A percentile compares a stretch with the other conserved stretches of the same genome.
phyloP scores from a whole-genome alignment of 2,888 invertebrate species.

The Dione vanillae region DNA sequence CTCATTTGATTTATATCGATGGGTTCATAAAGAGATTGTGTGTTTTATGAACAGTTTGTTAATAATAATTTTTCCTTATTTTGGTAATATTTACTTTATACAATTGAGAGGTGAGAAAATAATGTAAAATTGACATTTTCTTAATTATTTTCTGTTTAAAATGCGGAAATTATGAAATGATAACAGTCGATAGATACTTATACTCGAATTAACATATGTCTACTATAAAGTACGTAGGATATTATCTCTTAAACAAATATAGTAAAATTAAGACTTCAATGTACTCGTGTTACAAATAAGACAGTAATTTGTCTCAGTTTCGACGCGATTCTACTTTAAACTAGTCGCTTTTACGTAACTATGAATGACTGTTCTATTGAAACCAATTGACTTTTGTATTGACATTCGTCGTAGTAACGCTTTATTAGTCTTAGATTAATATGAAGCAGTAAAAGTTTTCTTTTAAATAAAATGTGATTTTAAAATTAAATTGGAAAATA shows the following conservation, averaged over 20 bases:
- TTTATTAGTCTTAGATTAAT: neutral
- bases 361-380: neutral
- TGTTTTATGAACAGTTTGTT: too few species aligned
- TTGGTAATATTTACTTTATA: too few species aligned
- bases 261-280: constrained; percentile 10
- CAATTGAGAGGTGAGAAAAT: too few species aligned
- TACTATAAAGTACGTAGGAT: neutral
- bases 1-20: too few species aligned
- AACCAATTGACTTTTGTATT: constrained; percentile 4
- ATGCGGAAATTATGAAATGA: neutral
- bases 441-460: neutral
- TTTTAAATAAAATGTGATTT: neutral
- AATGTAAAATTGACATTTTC: too few species aligned
- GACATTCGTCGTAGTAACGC: constrained; percentile 1
- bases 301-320: constrained; percentile 28
- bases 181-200: neutral
- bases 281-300: constrained; percentile 12
- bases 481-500: neutral
- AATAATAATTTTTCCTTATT: too few species aligned
- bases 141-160: neutral
- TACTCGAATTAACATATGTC: neutral
- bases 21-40: too few species aligned
- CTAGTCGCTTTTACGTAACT: constrained; percentile 53
- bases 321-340: constrained; percentile 58
- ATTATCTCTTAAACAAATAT: constrained; percentile 6